These are phyloP conservation scores for Speoplatyrhinus poulsoni DNA, from an alignment of 2,113 vertebrate genomes.

Conservation along the genomic window DNA sequence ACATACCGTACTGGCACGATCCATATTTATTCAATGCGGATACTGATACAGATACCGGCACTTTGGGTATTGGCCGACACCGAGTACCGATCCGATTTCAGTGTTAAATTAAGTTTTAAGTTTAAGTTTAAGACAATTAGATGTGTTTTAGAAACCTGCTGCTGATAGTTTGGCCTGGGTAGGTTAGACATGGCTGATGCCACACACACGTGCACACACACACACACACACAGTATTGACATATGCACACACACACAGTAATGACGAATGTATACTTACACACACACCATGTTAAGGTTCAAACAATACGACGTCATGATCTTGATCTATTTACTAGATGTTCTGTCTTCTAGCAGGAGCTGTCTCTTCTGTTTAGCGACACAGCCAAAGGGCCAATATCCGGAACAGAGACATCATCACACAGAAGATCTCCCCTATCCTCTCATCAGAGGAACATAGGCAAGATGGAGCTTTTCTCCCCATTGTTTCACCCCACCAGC, in stretches of 20 bases:
- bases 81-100: too few relatives aligned
- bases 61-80: too few relatives aligned
- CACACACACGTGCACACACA: constrained; percentile 3
- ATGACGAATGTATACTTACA: background rate
- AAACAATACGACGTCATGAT: constrained; percentile 52
- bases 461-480: constrained; percentile 22
- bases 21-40: too few relatives aligned
- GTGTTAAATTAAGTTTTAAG: too few relatives aligned
- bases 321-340: constrained; percentile 69
- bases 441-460: constrained; percentile 38
- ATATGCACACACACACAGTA: constrained; percentile 32
- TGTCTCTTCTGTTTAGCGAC: constrained; percentile 30
- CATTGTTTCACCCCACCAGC: constrained; percentile 29
- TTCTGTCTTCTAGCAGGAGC: constrained; percentile 19
- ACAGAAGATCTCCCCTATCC: constrained; percentile 41
- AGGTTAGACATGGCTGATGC: too few relatives aligned
- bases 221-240: background rate
- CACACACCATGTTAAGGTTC: constrained; percentile 9
- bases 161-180: too few relatives aligned
- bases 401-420: constrained; percentile 67
- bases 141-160: too few relatives aligned
- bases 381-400: constrained; percentile 71
- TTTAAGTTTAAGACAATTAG: too few relatives aligned
- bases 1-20: constrained; percentile 15
- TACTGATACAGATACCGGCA: too few relatives aligned